Base-by-base conservation (phyloP, 2,113 vertebrate genomes). In the Bos indicus region DNA sequence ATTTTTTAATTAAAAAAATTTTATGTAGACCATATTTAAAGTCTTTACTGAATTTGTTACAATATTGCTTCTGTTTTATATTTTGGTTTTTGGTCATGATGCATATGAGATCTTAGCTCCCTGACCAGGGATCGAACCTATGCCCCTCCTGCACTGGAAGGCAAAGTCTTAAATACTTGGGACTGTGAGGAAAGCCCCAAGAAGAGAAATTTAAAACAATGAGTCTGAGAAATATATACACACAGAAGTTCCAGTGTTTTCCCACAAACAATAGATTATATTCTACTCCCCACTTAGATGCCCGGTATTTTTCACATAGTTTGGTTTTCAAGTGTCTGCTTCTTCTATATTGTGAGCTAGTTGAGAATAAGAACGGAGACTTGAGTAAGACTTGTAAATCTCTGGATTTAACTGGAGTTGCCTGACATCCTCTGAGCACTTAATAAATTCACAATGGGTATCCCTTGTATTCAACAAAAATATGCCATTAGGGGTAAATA, bases 291-390 rank as follows among this genome's bases (percentile, higher is more conserved):
- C 33, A 43, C 6, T 90, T 51, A 83, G 7, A 96, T n/a, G 28
- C 21, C 67, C 84, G 33, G 3, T 67, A 46, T 84, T 64, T 80
- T 94, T 84, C 52, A 74, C 10, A 7, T 6, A 80, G 28, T 90
- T 94, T 83, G 16, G 10, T 71, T 77, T 77, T 77, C 25, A 62
- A 15, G 36, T 15, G 28, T 83, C 86, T 88, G 54, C 40, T 85
- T 10, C 36, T 95, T 88, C 78, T 83, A 77, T 13, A 54, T 30
- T 88, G 17, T 89, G 30, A 87, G 46, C 28, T 88, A 83, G 23
- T 43, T 90, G 80, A 96, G 3, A 62, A 88, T 23, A 95, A 92
- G 25, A 96, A 71, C 28, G 33, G 60, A 94, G 80, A 95, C 88
- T 78, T 74, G 25, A 92, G 36, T 16, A 84, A 90, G 23, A 85